These are phyloP conservation scores for Siphonodentalium dalli DNA, from an alignment of 2,888 invertebrate genomes.

Conservation along the genomic window DNA sequence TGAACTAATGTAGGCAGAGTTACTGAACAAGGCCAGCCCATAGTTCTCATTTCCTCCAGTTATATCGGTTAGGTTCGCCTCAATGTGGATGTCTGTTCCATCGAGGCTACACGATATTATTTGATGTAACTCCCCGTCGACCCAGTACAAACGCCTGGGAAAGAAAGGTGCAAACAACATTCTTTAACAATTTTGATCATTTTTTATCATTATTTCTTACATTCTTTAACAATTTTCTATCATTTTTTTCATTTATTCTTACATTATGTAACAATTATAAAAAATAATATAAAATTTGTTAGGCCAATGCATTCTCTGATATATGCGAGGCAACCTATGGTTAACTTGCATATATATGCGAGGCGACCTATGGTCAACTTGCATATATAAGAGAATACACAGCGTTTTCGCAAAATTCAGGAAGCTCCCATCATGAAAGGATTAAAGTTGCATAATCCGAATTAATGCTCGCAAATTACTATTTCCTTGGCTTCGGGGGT, in stretches of 20 bases:
- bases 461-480: too few relatives aligned
- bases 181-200: not conserved
- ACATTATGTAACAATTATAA: not conserved
- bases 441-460: too few relatives aligned
- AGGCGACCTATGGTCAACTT: too few relatives aligned
- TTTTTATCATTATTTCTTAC: not conserved
- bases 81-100: constrained; percentile 37
- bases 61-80: constrained; percentile 33
- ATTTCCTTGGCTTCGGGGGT: too few relatives aligned
- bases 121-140: constrained; percentile 46
- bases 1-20: constrained; percentile 48
- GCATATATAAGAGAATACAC: too few relatives aligned
- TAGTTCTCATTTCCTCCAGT: constrained; percentile 40
- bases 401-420: not conserved
- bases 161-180: not conserved
- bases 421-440: too few relatives aligned
- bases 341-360: too few relatives aligned
- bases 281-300: not conserved
- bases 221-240: not conserved
- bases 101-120: constrained; percentile 46
- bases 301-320: too few relatives aligned
- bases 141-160: constrained; percentile 53
- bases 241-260: not conserved
- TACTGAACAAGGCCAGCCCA: constrained; percentile 50
- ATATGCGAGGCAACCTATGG: too few relatives aligned